Evolutionary conservation across 92 coral and sea anemone genomes (phyloP).

Genomic region (Phenganax marumi): DNA sequence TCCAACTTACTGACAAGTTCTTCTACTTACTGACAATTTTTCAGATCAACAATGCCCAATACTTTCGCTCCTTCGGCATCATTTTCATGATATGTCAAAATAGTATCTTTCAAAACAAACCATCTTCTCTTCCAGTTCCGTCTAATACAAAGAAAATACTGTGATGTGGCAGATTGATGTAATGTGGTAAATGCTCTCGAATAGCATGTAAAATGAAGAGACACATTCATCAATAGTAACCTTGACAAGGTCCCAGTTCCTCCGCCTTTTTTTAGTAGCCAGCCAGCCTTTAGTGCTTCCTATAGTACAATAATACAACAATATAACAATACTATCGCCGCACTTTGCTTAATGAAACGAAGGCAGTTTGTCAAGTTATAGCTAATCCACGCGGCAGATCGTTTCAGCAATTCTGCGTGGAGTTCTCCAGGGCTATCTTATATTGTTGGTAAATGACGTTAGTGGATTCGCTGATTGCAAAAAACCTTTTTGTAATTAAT

Average conservation of each 20-base stretch:
- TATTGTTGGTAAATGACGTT: too few species aligned
- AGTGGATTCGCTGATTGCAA: background rate
- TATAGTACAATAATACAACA: slow-evolving; percentile 20
- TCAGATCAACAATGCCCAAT: slow-evolving; percentile 78
- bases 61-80: slow-evolving; percentile 92
- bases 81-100: slow-evolving; percentile 80
- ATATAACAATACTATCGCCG: background rate
- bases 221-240: slow-evolving; percentile 25
- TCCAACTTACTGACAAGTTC: slow-evolving; percentile 73
- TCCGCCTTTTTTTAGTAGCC: slow-evolving; percentile 97
- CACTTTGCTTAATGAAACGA: background rate
- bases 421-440: too few species aligned
- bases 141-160: slow-evolving; percentile 40
- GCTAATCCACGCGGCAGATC: too few species aligned
- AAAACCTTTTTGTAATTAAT: background rate
- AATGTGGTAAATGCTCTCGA: too few species aligned
- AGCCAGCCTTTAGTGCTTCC: slow-evolving; percentile 95
- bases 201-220: too few species aligned
- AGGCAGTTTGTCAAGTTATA: too few species aligned
- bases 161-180: too few species aligned
- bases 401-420: too few species aligned
- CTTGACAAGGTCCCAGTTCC: slow-evolving; percentile 93
- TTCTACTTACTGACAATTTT: slow-evolving; percentile 82
- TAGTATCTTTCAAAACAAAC: slow-evolving; percentile 88
- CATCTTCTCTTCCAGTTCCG: slow-evolving; percentile 98